These are phyloP conservation scores for Drosophila rubida DNA, from an alignment of 2,888 invertebrate species.

Conservation along the genomic window DNA sequence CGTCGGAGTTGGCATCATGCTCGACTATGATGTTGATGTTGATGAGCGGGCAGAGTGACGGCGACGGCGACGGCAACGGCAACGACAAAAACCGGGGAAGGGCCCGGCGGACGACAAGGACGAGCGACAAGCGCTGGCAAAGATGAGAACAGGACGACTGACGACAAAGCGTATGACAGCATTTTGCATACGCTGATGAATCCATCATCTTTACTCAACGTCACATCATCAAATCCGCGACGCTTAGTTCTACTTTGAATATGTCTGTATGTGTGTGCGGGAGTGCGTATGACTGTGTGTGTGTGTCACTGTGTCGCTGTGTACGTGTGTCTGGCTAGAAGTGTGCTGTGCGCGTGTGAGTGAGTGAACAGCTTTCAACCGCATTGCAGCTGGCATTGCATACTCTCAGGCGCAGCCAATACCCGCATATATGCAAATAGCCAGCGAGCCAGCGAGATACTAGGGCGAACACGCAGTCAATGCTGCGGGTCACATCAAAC, in stretches of 20 bases:
- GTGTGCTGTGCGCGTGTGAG: neutral
- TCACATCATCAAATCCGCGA: constrained; percentile 82
- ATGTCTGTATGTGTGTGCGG: neutral
- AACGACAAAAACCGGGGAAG: neutral
- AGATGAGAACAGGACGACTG: constrained; percentile 44
- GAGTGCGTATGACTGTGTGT: neutral
- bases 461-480: neutral
- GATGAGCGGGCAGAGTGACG: constrained; percentile 69
- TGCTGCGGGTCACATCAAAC: constrained; percentile 64
- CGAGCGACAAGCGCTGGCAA: constrained; percentile 20
- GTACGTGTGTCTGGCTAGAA: neutral
- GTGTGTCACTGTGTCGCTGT: neutral
- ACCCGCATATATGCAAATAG: constrained; percentile 62
- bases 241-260: constrained; percentile 73
- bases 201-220: constrained; percentile 83
- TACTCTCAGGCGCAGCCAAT: constrained; percentile 34
- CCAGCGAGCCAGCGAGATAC: neutral
- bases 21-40: constrained; percentile 77
- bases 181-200: constrained; percentile 83
- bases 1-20: constrained; percentile 64
- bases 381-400: constrained; percentile 48
- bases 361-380: constrained; percentile 36
- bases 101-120: constrained; percentile 39
- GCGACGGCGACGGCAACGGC: too few species aligned
- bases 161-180: constrained; percentile 78